Evolutionary conservation across 23 tunicate genomes (phyloP).

Genomic region (Oikopleura dioica): DNA sequence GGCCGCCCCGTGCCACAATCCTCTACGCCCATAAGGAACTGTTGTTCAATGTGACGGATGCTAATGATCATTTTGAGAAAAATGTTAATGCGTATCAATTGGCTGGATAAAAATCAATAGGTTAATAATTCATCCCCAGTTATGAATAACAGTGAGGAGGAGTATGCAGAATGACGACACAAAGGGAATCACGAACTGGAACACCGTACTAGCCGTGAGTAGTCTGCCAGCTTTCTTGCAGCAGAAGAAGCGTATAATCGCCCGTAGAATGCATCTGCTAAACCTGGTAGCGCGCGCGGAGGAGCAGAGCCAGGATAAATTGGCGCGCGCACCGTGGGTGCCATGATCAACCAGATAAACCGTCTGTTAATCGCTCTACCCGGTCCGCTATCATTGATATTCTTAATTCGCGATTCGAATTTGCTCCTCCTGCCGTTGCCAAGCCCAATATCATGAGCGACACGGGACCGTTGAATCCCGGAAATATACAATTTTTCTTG

Average conservation of each 20-base stretch:
- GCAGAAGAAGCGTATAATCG: not conserved
- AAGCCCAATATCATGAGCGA: not conserved
- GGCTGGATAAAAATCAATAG: too few species aligned
- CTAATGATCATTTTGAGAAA: too few species aligned
- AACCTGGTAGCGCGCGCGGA: not conserved
- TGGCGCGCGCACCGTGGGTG: not conserved
- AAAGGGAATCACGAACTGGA: conserved; percentile 10
- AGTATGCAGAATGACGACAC: conserved; percentile 8
- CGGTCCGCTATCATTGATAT: too few species aligned
- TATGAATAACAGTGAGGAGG: too few species aligned
- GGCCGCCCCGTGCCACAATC: not conserved
- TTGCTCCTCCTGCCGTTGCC: too few species aligned
- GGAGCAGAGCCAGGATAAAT: not conserved
- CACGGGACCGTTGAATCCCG: not conserved
- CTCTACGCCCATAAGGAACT: not conserved
- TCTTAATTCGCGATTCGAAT: too few species aligned
- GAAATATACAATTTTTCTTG: not conserved
- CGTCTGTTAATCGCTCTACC: too few species aligned
- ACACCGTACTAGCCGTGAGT: conserved; percentile 14
- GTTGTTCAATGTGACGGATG: too few species aligned
- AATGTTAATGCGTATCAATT: too few species aligned
- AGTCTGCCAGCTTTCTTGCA: not conserved
- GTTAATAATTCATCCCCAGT: too few species aligned
- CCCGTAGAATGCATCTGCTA: not conserved
- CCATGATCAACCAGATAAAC: too few species aligned